Conservation (phyloP, 2,888 invertebrate species). For the Hydropsyche betteni region DNA sequence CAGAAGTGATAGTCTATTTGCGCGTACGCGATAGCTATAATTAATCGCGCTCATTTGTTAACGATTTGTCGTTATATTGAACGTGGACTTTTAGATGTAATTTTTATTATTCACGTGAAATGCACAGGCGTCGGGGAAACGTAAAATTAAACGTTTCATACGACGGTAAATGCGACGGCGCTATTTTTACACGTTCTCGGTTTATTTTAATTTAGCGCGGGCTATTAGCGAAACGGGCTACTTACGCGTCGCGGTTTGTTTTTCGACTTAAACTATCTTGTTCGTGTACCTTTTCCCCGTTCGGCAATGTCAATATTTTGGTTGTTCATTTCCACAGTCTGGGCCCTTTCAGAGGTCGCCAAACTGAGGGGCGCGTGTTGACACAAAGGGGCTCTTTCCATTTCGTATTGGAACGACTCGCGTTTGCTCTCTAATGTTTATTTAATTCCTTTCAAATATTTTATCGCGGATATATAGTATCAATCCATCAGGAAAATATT, state of each 20-base stretch:
- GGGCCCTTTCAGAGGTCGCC: conserved; percentile 12
- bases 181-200: not conserved
- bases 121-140: too few species aligned
- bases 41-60: too few species aligned
- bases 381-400: not conserved
- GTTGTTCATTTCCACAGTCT: conserved; percentile 23
- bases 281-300: not conserved
- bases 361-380: conserved; percentile 7
- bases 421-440: not conserved
- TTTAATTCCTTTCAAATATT: conserved; percentile 5
- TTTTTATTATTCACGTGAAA: too few species aligned
- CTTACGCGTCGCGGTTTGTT: conserved; percentile 10
- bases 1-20: too few species aligned
- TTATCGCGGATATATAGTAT: not conserved
- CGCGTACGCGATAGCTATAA: too few species aligned
- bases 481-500: not conserved
- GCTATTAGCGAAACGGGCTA: conserved; percentile 8
- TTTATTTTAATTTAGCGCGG: conserved; percentile 9
- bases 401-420: not conserved
- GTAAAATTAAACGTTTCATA: too few species aligned
- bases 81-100: too few species aligned
- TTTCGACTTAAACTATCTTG: conserved; percentile 19
- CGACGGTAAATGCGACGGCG: too few species aligned
- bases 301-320: conserved; percentile 15
- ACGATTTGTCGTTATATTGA: too few species aligned